Conservation (phyloP, 2,113 vertebrate genomes). For the Sphaerodactylus townsendi region DNA sequence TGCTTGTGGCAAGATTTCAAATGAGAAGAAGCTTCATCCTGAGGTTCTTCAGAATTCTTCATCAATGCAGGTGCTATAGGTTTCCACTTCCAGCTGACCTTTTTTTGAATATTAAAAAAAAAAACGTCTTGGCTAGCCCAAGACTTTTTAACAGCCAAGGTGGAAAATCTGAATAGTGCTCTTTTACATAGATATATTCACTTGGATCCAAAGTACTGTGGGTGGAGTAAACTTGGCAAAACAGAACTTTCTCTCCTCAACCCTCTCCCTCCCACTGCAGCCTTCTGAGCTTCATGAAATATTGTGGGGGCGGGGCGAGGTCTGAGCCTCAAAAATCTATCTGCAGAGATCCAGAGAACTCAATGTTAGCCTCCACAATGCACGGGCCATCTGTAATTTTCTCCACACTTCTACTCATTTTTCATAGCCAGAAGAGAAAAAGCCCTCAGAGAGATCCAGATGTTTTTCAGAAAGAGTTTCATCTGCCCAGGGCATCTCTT, state of each 20-base stretch:
- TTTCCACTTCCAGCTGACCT: rapidly evolving
- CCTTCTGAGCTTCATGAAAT: no score
- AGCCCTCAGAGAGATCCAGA: slow-evolving; percentile 41
- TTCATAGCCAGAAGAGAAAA: slow-evolving; percentile 55
- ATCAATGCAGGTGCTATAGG: slow-evolving; percentile 69
- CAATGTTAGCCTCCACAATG: rapidly evolving
- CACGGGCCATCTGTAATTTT: slow-evolving; percentile 39
- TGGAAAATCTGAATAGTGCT: background rate
- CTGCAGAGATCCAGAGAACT: background rate
- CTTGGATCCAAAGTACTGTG: background rate
- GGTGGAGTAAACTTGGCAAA: no score
- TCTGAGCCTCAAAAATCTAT: background rate
- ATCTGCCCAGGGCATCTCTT: slow-evolving; percentile 41
- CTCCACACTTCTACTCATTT: slow-evolving; percentile 39
- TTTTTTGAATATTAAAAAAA: background rate
- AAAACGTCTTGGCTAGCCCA: background rate
- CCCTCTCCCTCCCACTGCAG: no score
- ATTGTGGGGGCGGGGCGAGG: no score
- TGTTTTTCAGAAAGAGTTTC: slow-evolving; percentile 66
- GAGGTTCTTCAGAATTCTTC: slow-evolving; percentile 44
- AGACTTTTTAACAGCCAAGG: background rate
- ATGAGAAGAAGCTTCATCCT: slow-evolving; percentile 12
- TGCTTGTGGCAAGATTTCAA: slow-evolving; percentile 4
- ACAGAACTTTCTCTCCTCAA: no score
- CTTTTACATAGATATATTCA: background rate